Base-by-base conservation (phyloP, 2,888 invertebrate genomes). In the Ochlodes sylvanus region DNA sequence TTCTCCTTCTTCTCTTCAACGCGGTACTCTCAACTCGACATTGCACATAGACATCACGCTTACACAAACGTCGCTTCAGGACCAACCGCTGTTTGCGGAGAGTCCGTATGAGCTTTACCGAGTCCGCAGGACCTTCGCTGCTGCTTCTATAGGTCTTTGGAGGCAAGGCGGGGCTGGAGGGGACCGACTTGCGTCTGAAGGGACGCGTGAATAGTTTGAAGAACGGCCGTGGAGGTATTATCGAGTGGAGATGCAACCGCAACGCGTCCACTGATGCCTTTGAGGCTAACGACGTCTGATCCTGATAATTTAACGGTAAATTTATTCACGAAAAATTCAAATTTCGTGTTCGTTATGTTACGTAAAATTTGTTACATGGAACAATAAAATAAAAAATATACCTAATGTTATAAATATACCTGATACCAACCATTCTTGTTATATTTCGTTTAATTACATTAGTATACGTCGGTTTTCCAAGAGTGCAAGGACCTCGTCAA, bases 111-210 rank as follows among this genome's bases (percentile, higher is more conserved):
- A 79, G 78, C 75, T 84, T 91, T 92, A 93, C 93, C 91, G 88
- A 83, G 75, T 92, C 92, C 47, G 86, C 75, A 14, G 94, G 94
- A 70, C 93, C 93, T 71, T 93, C 94, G 81, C 93, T 93, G 85
- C 92, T 92, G 76, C 93, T 90, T 61, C 94, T 77, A 76, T 83
- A 89, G 4, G 89, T 89, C 79, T 94, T 94, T 57, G 95, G 94
- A 5, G 95, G 94, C 64, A 95, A 89, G 54, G 95, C 94, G 2
- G 95, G 95, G 73, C 95, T 95, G 70, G 95, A 94, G 7, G 95
- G 95, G 32, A 94, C 95, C 44, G 95, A 95, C 87, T 95, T 95
- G 87, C 96, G 95, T 73, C 95, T 92, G 85, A 96, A 96, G 50
- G 96, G 96, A 78, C 95, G 94, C 73, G 94, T 93, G 76, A 96